These are phyloP conservation scores for Choristoneura fumiferana DNA, from an alignment of 1,140 invertebrate species.

Conservation along the genomic window DNA sequence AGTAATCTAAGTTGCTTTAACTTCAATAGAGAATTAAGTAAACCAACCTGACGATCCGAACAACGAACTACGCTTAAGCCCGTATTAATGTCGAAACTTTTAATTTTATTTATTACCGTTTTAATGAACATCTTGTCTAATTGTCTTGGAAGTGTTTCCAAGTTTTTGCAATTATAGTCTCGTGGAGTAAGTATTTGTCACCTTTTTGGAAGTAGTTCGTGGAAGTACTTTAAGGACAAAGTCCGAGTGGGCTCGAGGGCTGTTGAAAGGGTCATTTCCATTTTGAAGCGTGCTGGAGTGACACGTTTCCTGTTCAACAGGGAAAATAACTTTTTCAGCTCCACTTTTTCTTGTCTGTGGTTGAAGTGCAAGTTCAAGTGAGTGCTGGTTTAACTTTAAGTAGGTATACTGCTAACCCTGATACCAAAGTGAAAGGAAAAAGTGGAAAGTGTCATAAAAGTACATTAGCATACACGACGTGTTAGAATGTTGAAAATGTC, in stretches of 20 bases:
- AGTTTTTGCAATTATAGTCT: constrained; percentile 3
- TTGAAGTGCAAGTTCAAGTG: constrained; percentile 13
- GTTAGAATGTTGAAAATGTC: constrained; percentile 1
- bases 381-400: background rate
- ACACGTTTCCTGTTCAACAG: background rate
- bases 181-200: constrained; percentile 1
- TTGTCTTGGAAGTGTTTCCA: constrained; percentile 7
- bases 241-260: constrained; percentile 8
- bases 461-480: constrained; percentile 6
- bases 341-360: constrained; percentile 13
- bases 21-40: constrained; percentile 9
- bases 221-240: constrained; percentile 4
- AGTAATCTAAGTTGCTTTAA: constrained; percentile 11
- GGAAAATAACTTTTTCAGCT: constrained; percentile 12
- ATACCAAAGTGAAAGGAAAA: background rate
- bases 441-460: background rate
- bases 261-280: constrained; percentile 17
- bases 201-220: constrained; percentile 14
- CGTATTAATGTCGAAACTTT: constrained; percentile 14
- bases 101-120: constrained; percentile 18
- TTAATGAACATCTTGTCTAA: background rate
- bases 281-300: constrained; percentile 9
- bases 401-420: too few relatives aligned
- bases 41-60: constrained; percentile 16
- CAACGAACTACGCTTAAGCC: constrained; percentile 11